Evolutionary conservation across 2,113 vertebrate species (phyloP), one percentile per base, ranked within the genome.

Genomic region (Holacanthus passer): DNA sequence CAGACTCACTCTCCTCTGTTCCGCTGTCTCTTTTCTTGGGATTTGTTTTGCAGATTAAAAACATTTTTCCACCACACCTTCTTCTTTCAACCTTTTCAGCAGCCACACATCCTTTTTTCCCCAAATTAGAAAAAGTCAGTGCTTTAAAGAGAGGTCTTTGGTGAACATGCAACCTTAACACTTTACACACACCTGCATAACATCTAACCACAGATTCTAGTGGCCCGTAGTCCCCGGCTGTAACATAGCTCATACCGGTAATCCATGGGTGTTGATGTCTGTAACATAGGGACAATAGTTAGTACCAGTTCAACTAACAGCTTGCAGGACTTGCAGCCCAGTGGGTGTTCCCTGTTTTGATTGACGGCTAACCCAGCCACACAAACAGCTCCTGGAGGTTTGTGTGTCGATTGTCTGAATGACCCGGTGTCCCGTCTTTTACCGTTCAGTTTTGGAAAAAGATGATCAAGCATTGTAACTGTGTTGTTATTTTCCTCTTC

Each of bases 291-390:
- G 63, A 43, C 63, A 22, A 17, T 83, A 24, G 50, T 76, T 84
- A 64, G 65, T 64, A 52, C 43, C 74, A 65, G 12, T 87, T 88
- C n/a, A 62, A 94, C 92, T 95, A 95, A 95, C 91, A 29, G 93
- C 89, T 92, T 93, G 93, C 84, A 84, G 86, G 88, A 91, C 79
- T 88, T 91, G 90, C 90, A 85, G 91, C 82, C 90, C 79, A 80
- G 93, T 94, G 77, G 77, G 79, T 94, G 87, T 62, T 66, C 85
- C 89, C 70, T 89, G 68, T 87, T 88, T 85, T 91, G 85, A 88
- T 79, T 91, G 82, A 93, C 90, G 83, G 92, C 91, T 93, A 89
- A 95, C 88, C 63, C 59, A 64, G 69, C 90, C 90, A 94, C 93
- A 93, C 94, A 95, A 94, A 94, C 86, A 77, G 74, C 87, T 85